Evolutionary conservation across 2,888 invertebrate genomes (phyloP).

Genomic region (Cataglyphis rosenhaueri): DNA sequence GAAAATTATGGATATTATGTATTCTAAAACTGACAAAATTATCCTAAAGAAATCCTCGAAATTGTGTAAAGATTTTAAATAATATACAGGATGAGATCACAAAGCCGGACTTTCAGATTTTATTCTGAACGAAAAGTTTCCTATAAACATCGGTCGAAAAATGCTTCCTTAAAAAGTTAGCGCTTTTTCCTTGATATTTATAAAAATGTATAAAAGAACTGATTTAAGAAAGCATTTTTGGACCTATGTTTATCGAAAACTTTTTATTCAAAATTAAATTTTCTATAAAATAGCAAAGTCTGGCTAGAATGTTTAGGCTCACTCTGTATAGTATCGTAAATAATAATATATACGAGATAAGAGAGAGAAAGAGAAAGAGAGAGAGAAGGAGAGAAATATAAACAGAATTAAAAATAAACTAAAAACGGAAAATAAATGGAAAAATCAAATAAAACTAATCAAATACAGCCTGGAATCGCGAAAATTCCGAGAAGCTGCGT

Average conservation of each 20-base stretch:
- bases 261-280: no score
- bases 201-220: no score
- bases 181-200: no score
- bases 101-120: no score
- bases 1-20: background rate
- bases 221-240: no score
- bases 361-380: background rate
- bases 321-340: background rate
- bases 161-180: no score
- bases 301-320: no score
- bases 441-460: background rate
- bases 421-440: no score
- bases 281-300: no score
- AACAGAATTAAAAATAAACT: background rate
- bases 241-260: no score
- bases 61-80: background rate
- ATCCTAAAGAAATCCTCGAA: background rate
- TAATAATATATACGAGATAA: background rate
- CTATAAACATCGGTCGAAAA: no score
- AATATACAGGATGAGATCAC: background rate
- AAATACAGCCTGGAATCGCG: conserved; percentile 14
- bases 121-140: no score
- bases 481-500: conserved; percentile 72
- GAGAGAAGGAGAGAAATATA: background rate
- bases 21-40: background rate